Conservation (phyloP, 2,113 vertebrate species). For the Elgaria multicarinata region DNA sequence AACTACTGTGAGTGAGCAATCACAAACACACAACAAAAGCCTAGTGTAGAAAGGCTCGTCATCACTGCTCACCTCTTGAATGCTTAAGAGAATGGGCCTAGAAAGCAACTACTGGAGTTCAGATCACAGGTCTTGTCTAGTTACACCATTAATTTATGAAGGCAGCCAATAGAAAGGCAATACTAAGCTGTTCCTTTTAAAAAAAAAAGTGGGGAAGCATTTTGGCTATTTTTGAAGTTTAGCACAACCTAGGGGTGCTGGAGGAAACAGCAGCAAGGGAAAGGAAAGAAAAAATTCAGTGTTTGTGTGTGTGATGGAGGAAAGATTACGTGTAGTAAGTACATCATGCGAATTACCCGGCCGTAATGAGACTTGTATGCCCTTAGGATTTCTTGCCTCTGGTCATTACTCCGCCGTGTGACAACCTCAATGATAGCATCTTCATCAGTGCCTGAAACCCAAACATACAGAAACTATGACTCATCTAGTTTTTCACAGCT, state of each 20-base stretch:
- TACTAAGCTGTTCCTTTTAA: no score
- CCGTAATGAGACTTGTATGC: conserved; percentile 94
- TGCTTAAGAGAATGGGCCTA: neutral
- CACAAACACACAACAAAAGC: no score
- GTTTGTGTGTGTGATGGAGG: neutral
- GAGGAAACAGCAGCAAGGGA: neutral
- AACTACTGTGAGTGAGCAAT: no score
- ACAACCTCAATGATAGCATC: conserved; percentile 90
- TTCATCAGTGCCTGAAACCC: conserved; percentile 88
- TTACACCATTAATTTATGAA: neutral
- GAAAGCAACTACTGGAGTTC: neutral
- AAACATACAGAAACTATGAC: conserved; percentile 1
- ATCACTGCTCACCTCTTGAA: neutral
- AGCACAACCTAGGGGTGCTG: no score
- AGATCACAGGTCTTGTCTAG: neutral
- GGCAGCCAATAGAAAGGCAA: neutral
- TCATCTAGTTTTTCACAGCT: neutral
- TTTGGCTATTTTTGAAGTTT: neutral
- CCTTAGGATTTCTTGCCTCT: conserved; percentile 92
- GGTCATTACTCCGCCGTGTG: conserved; percentile 86
- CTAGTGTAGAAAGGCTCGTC: neutral
- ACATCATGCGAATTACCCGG: conserved; percentile 77
- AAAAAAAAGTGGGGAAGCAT: neutral
- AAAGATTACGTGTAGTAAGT: no score
- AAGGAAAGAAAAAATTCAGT: neutral